These are phyloP conservation scores for Zaprionus ornatus DNA, from an alignment of 1,140 invertebrate species.

Conservation along the genomic window DNA sequence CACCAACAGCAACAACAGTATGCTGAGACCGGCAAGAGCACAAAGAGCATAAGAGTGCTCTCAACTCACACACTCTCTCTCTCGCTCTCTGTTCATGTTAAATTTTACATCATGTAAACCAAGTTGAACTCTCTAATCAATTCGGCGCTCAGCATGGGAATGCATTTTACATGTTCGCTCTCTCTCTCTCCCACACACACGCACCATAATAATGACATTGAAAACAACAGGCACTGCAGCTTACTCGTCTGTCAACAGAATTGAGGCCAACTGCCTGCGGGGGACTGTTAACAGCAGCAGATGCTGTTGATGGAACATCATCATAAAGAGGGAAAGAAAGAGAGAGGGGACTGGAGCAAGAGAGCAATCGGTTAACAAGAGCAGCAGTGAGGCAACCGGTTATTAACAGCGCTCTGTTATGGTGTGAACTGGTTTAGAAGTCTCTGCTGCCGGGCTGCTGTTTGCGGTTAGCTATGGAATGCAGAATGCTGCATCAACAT, in stretches of 20 bases:
- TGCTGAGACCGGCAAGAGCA: constrained; percentile 36
- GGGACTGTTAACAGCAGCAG: constrained; percentile 52
- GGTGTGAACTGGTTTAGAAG: constrained; percentile 38
- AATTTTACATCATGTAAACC: constrained; percentile 51
- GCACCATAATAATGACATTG: constrained; percentile 70
- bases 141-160: constrained; percentile 50
- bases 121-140: constrained; percentile 64
- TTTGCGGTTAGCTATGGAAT: constrained; percentile 45
- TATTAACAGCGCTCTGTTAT: constrained; percentile 35
- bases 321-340: constrained; percentile 12
- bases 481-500: constrained; percentile 44
- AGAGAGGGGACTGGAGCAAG: constrained; percentile 3
- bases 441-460: constrained; percentile 19
- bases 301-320: constrained; percentile 36
- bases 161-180: constrained; percentile 31
- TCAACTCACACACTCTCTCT: neutral
- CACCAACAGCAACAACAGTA: constrained; percentile 11
- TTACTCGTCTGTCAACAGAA: constrained; percentile 62
- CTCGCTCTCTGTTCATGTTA: constrained; percentile 21
- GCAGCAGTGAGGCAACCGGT: constrained; percentile 34
- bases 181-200: constrained; percentile 15
- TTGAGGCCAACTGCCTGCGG: constrained; percentile 51
- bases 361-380: constrained; percentile 34
- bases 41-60: constrained; percentile 30
- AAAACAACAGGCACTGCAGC: constrained; percentile 44